Base-by-base conservation (phyloP, 2,888 invertebrate genomes). In the Embidobia sp. region DNA sequence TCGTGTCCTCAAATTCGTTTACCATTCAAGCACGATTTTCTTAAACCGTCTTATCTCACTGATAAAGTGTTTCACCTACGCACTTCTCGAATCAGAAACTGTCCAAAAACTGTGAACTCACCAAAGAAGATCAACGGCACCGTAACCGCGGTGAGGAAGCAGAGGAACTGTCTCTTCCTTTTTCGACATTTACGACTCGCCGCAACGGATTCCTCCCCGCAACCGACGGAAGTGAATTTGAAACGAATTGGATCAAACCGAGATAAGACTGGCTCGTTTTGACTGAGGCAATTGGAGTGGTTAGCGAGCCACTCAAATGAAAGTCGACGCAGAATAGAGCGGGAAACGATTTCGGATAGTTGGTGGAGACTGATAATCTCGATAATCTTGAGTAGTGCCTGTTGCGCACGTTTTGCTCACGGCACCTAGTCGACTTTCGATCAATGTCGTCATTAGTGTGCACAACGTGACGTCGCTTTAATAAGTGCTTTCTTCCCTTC, bases 371-470 rank as follows among this genome's bases (percentile, higher is more conserved):
- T 82, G 83, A 84, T 83, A 81, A 84, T 77, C 29, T 53, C 6
- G 22, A 31, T 79, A 80, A 82, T 81, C 82, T 67, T 10, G 33
- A 74, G 74, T 40, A 48, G 46, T 55, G 63, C 33, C 40, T 63
- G 16, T 64, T 33, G 44, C 72, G 63, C 35, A 33, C 66, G 72
- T 78, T 83, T 84, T 84, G 84, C 84, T 67, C 84, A 83, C 84
- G 84, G 82, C 84, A 84, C 84, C 61, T 59, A 53, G 73, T n/a
- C 35, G 59, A 46, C 66, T 51, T 53, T 66, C 59, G 74, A 74
- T 74, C 74, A 37, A 67, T 74, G 67, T 46, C 74, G 67, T 74
- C 49, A 66, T 64, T 51, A 37, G 27, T 37, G 64, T 42, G 46
- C 44, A 66, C 10, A 6, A 35, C 46, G 57, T 27, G 33, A 19